phyloP scores from a whole-genome alignment of 2,797 vertebrate species.

The Monodelphis domestica region DNA sequence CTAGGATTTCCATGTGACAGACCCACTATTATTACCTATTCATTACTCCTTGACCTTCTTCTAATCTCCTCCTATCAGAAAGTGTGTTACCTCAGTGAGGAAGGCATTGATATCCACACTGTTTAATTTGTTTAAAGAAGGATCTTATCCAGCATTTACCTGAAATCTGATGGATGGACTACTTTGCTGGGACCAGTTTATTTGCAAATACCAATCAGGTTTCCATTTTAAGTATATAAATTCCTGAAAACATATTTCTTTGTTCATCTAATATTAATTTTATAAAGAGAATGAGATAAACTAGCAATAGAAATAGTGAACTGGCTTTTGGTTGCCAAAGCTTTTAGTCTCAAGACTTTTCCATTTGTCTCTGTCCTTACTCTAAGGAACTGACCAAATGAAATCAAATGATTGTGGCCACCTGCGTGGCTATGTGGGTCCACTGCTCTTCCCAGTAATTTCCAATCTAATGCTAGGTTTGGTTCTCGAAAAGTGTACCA shows the following conservation, averaged over 20 bases:
- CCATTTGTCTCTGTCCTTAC: neutral
- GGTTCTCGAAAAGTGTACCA: neutral
- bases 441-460: neutral
- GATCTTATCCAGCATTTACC: neutral
- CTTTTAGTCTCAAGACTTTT: neutral
- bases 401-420: neutral
- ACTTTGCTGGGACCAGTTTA: neutral
- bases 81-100: constrained; percentile 14
- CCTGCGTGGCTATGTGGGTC: neutral
- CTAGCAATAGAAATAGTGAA: neutral
- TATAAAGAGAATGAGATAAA: neutral
- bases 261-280: neutral
- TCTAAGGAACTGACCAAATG: neutral
- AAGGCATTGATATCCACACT: neutral
- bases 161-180: neutral
- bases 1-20: constrained; percentile 23
- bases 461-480: neutral
- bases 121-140: neutral
- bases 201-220: neutral
- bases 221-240: neutral
- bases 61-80: constrained; percentile 46
- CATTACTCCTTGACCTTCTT: neutral
- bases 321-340: neutral
- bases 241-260: neutral
- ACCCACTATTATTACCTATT: neutral